Evolutionary conservation across 2,888 invertebrate genomes (phyloP).

Genomic region (Corythucha ciliata): DNA sequence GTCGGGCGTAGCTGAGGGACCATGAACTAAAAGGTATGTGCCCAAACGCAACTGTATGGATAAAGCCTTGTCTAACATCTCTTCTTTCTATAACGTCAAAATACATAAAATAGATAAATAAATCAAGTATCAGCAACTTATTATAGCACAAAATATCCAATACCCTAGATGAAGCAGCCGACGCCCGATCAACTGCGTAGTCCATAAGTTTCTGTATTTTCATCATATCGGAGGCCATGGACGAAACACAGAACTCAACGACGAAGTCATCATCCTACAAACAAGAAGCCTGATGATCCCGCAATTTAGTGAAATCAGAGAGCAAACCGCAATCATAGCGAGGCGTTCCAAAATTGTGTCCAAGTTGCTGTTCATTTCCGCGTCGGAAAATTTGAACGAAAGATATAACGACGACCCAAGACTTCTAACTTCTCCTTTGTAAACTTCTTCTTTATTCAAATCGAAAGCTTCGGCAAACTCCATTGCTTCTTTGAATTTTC

Average conservation of each 20-base stretch:
- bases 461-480: slow-evolving; percentile 43
- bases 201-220: slow-evolving; percentile 39
- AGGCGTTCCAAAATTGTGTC: slow-evolving; percentile 41
- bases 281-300: no score
- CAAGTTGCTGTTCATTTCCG: slow-evolving; percentile 38
- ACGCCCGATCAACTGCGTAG: no score
- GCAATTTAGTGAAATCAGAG: not conserved
- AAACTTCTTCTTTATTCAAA: slow-evolving; percentile 42
- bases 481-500: slow-evolving; percentile 45
- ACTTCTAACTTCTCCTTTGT: slow-evolving; percentile 43
- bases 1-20: slow-evolving; percentile 35
- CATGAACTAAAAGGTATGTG: slow-evolving; percentile 40
- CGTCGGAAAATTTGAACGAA: slow-evolving; percentile 33
- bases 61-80: not conserved
- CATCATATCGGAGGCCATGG: slow-evolving; percentile 39
- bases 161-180: no score
- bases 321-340: slow-evolving; percentile 20
- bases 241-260: slow-evolving; percentile 43
- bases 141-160: no score
- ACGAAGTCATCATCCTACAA: slow-evolving; percentile 42
- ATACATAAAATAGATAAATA: not conserved
- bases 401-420: slow-evolving; percentile 40
- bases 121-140: no score
- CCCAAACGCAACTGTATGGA: slow-evolving; percentile 40
- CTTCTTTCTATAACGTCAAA: not conserved